Conservation (phyloP, 2,113 vertebrate genomes). For the Helogale parvula region DNA sequence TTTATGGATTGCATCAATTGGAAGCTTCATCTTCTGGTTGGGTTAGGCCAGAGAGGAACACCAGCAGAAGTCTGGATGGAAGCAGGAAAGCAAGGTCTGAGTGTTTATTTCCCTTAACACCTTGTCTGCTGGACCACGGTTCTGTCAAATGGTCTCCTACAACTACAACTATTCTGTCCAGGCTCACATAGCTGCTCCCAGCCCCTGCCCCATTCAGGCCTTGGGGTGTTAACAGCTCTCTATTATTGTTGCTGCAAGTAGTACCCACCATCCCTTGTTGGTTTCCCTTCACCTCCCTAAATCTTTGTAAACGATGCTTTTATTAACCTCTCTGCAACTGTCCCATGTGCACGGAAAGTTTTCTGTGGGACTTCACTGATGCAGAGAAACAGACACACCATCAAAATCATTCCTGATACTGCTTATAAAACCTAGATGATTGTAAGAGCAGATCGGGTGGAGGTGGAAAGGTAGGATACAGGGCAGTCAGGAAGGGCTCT, state of each 20-base stretch:
- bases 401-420: background rate
- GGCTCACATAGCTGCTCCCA: background rate
- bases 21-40: background rate
- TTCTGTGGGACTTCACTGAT: background rate
- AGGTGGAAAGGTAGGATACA: background rate
- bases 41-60: background rate
- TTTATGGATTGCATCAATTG: background rate
- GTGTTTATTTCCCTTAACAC: background rate
- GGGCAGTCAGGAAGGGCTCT: background rate
- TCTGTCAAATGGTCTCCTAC: background rate
- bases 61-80: background rate
- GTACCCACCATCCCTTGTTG: background rate
- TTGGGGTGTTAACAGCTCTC: background rate
- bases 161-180: background rate
- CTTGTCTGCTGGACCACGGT: background rate
- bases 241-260: background rate
- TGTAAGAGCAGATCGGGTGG: background rate
- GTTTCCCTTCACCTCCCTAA: background rate
- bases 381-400: background rate
- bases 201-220: background rate
- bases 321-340: background rate
- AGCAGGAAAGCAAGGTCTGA: background rate
- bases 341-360: background rate
- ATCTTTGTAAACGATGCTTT: background rate
- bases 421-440: background rate